These are phyloP conservation scores for Platalea minor DNA, from an alignment of 2,797 vertebrate genomes.

Conservation along the genomic window DNA sequence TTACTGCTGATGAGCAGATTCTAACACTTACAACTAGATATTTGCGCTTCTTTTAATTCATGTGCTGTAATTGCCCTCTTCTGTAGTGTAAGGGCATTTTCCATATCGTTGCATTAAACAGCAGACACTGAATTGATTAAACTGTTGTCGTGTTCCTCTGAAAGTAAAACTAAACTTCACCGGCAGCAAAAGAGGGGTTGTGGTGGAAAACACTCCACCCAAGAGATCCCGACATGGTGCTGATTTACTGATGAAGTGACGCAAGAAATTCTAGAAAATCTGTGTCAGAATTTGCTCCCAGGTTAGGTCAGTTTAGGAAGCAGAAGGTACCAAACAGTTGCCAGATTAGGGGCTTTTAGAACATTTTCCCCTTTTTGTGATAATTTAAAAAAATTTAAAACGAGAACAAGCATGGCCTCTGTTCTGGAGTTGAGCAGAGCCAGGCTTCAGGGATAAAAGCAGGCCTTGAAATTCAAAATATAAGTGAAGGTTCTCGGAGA, in stretches of 20 bases:
- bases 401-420: not conserved
- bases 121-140: not conserved
- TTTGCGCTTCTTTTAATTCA: not conserved
- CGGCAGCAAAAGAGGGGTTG: not conserved
- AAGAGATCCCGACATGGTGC: accelerated
- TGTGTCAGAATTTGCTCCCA: not conserved
- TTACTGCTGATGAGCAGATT: not conserved
- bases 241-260: not conserved
- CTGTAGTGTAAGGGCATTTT: not conserved
- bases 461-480: not conserved
- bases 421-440: not conserved
- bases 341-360: not conserved
- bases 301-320: not conserved
- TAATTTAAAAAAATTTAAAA: not conserved
- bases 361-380: not conserved
- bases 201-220: not conserved
- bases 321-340: not conserved
- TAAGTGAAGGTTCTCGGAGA: not conserved
- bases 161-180: not conserved
- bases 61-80: not conserved
- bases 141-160: not conserved
- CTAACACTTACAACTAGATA: not conserved
- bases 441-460: not conserved
- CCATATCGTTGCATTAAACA: not conserved
- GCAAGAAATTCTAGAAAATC: not conserved